Conservation (phyloP, 2,888 invertebrate genomes). For the Platycheirus rosarum region DNA sequence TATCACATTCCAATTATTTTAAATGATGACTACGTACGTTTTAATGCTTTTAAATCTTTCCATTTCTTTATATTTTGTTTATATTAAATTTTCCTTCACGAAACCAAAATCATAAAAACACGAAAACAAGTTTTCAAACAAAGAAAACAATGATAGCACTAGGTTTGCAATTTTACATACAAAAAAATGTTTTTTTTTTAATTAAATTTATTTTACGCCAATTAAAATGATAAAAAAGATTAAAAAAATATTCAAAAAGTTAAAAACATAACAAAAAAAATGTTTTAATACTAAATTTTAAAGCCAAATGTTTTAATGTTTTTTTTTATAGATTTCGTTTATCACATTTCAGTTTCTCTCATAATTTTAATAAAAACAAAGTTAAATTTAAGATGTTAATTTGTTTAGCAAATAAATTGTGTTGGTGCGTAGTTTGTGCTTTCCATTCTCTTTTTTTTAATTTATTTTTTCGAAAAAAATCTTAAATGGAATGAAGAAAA, state of each 20-base stretch:
- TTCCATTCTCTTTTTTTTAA: constrained; percentile 37
- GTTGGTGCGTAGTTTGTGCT: constrained; percentile 64
- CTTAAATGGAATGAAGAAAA: constrained; percentile 73
- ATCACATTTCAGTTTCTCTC: constrained; percentile 74
- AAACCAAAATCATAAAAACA: constrained; percentile 10
- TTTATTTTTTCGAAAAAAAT: constrained; percentile 50
- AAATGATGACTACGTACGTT: constrained; percentile 77
- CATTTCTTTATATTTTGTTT: constrained; percentile 38
- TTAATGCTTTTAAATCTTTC: constrained; percentile 64
- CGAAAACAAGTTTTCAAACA: background rate
- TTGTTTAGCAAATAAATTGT: constrained; percentile 48
- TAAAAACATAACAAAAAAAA: constrained; percentile 46
- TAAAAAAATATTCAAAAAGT: too few relatives aligned
- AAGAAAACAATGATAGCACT: constrained; percentile 66
- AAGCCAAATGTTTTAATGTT: constrained; percentile 66
- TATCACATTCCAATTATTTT: constrained; percentile 83
- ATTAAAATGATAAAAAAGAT: constrained; percentile 62
- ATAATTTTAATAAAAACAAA: constrained; percentile 65
- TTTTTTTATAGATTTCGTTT: constrained; percentile 71
- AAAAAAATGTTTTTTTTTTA: constrained; percentile 32
- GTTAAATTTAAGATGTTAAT: constrained; percentile 54
- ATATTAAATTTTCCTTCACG: constrained; percentile 15
- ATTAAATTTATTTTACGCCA: constrained; percentile 21
- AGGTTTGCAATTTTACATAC: constrained; percentile 40
- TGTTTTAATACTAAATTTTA: constrained; percentile 69